Conservation (phyloP, 37 sponge, comb jelly and placozoan species). For the Mnemiopsis leidyi region DNA sequence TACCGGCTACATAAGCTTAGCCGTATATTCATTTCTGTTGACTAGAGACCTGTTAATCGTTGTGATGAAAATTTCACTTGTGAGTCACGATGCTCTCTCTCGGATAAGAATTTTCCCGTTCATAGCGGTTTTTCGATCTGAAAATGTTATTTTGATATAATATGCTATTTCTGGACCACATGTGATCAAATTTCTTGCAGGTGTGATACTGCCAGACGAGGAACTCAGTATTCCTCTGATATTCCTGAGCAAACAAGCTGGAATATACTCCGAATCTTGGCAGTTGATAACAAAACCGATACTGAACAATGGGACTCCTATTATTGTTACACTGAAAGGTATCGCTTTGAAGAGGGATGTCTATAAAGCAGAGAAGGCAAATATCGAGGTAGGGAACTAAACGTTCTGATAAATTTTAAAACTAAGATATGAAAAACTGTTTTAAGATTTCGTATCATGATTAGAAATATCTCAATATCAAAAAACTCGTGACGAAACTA, state of each 20-base stretch:
- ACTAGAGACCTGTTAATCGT: too few relatives aligned
- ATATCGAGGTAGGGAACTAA: slow-evolving; percentile 43
- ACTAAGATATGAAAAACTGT: background rate
- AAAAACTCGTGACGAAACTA: background rate
- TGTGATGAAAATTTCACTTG: too few relatives aligned
- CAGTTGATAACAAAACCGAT: slow-evolving; percentile 78
- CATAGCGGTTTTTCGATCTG: too few relatives aligned
- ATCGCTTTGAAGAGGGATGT: slow-evolving; percentile 75
- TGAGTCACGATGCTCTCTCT: too few relatives aligned
- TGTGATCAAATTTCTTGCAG: slow-evolving; percentile 64
- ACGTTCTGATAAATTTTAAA: too few relatives aligned
- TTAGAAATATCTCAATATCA: background rate
- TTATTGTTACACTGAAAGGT: slow-evolving; percentile 81
- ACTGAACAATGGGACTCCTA: slow-evolving; percentile 72
- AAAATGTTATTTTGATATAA: too few relatives aligned
- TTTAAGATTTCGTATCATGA: too few relatives aligned
- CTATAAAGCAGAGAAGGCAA: slow-evolving; percentile 42
- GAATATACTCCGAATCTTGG: slow-evolving; percentile 91
- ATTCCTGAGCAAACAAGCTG: slow-evolving; percentile 87
- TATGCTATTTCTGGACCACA: too few relatives aligned
- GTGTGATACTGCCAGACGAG: slow-evolving; percentile 86
- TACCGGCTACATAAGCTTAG: too few relatives aligned
- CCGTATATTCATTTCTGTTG: too few relatives aligned
- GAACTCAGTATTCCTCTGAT: slow-evolving; percentile 75
- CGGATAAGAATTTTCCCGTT: too few relatives aligned